phyloP scores from a whole-genome alignment of 2,113 vertebrate species.

The Machaerirhynchus nigripectus region DNA sequence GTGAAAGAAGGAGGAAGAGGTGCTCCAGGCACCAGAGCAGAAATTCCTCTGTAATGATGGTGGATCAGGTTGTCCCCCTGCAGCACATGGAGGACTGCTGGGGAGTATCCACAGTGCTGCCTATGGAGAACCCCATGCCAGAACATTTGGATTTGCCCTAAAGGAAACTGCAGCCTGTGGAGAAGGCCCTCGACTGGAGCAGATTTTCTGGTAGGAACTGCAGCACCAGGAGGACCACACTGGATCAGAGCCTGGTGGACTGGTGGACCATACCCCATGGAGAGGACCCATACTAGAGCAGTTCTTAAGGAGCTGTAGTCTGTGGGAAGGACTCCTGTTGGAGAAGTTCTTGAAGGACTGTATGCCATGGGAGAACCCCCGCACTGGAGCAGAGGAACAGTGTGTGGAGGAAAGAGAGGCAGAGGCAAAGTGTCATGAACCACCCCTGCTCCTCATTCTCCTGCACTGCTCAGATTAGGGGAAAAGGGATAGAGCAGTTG shows the following conservation, averaged over 20 bases:
- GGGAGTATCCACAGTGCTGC: background rate
- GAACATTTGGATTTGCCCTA: background rate
- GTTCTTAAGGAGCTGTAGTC: background rate
- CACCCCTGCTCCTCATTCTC: background rate
- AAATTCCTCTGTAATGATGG: background rate
- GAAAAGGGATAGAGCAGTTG: background rate
- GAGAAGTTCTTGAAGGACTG: background rate
- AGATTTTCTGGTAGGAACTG: background rate
- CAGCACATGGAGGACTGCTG: background rate
- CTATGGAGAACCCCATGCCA: fast-evolving
- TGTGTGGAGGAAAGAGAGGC: background rate
- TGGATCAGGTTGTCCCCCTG: background rate
- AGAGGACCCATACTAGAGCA: background rate
- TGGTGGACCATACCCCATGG: background rate
- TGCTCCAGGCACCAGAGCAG: background rate
- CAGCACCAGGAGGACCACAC: fast-evolving
- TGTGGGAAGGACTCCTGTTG: background rate
- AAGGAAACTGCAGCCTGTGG: background rate
- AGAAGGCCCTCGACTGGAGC: background rate
- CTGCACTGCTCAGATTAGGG: background rate
- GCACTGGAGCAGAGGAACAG: background rate
- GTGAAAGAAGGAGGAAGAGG: background rate
- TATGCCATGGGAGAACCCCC: background rate
- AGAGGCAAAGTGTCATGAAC: fast-evolving
- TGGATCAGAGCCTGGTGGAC: background rate